Conservation (phyloP, 37 sponge, comb jelly and placozoan species). For the Aplysina aerophoba region DNA sequence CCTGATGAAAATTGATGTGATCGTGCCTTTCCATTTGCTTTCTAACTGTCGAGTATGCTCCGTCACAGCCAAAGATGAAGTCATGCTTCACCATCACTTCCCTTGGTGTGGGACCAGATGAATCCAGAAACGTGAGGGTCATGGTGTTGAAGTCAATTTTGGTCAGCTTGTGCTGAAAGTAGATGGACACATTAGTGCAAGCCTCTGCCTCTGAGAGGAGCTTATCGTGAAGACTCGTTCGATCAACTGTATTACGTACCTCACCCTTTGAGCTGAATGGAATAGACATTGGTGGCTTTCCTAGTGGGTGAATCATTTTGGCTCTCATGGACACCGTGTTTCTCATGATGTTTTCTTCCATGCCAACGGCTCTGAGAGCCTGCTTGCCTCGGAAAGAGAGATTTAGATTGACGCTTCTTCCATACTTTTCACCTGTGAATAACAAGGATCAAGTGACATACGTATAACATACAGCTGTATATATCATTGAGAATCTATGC, state of each 20-base stretch:
- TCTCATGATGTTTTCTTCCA: conserved; percentile 64
- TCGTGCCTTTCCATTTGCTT: conserved; percentile 68
- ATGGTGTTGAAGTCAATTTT: conserved; percentile 48
- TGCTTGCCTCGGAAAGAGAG: conserved; percentile 76
- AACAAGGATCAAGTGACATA: no score
- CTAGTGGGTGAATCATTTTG: conserved; percentile 80
- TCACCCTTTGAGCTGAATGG: conserved; percentile 61
- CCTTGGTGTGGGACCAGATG: neutral
- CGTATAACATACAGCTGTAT: no score
- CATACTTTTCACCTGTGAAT: conserved; percentile 6
- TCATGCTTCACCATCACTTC: conserved; percentile 30
- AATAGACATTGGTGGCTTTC: conserved; percentile 53
- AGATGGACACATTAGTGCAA: conserved; percentile 43
- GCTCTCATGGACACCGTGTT: conserved; percentile 76
- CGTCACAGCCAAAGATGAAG: conserved; percentile 86
- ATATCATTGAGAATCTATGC: no score
- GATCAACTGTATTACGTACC: conserved; percentile 69
- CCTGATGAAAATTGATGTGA: conserved; percentile 72
- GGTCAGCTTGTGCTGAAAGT: conserved; percentile 69
- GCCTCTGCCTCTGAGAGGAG: conserved; percentile 64
- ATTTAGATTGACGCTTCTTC: conserved; percentile 88
- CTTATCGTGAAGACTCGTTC: conserved; percentile 67
- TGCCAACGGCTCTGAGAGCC: conserved; percentile 66
- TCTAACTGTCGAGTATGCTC: conserved; percentile 79
- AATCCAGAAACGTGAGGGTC: conserved; percentile 29